A percentile compares a stretch with the other conserved stretches of the same genome.
Evolutionary conservation across 2,113 vertebrate species (phyloP).

Genomic region (Scomber colias): DNA sequence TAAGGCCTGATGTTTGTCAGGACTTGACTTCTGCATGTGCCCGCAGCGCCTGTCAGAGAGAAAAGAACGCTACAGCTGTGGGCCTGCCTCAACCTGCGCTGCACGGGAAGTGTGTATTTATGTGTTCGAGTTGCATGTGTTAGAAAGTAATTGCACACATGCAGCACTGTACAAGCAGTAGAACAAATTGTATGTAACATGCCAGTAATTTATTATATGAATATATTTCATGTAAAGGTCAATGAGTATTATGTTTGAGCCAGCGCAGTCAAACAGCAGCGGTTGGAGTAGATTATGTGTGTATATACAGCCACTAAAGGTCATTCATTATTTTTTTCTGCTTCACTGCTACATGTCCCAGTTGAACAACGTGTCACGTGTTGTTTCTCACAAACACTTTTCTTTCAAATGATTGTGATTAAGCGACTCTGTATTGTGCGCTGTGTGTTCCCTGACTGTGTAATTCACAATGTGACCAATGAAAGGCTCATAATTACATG

Average conservation of each 20-base stretch:
- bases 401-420: constrained; percentile 70
- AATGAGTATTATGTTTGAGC: not conserved
- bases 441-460: constrained; percentile 63
- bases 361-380: constrained; percentile 54
- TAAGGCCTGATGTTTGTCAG: constrained; percentile 90
- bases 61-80: constrained; percentile 89
- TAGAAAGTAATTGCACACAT: constrained; percentile 64
- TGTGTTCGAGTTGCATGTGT: constrained; percentile 29
- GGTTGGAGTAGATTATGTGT: not conserved
- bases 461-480: constrained; percentile 81
- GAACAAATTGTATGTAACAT: constrained; percentile 36
- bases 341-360: constrained; percentile 8
- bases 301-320: not conserved
- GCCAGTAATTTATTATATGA: constrained; percentile 17
- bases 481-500: constrained; percentile 86
- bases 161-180: constrained; percentile 39
- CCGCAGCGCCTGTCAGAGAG: constrained; percentile 94
- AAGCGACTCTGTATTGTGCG: constrained; percentile 55
- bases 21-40: constrained; percentile 94
- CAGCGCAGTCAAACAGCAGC: not conserved
- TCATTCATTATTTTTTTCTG: constrained; percentile 13
- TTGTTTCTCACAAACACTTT: constrained; percentile 55
- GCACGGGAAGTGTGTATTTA: constrained; percentile 76
- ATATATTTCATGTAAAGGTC: not conserved
- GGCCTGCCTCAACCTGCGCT: constrained; percentile 89